Evolutionary conservation across 2,888 invertebrate species (phyloP).

Genomic region (Nycteola revayana): DNA sequence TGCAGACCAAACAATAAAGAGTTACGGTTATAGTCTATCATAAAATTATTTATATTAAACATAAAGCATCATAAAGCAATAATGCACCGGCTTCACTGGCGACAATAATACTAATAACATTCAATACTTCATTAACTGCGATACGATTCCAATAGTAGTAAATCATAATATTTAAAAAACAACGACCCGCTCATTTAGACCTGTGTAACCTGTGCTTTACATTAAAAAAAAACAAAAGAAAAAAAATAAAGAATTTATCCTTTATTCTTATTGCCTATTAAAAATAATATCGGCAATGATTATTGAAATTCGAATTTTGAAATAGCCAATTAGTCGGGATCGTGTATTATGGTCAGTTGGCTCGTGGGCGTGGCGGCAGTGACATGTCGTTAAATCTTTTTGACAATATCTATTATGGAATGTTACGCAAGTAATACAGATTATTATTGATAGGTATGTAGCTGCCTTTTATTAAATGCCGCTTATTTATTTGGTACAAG

Average conservation of each 20-base stretch:
- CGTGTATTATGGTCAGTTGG: constrained; percentile 40
- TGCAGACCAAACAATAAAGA: constrained; percentile 25
- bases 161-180: constrained; percentile 64
- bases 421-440: constrained; percentile 22
- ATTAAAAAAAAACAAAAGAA: constrained; percentile 46
- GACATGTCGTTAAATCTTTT: constrained; percentile 58
- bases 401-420: constrained; percentile 42
- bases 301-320: constrained; percentile 67
- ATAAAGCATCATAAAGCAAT: constrained; percentile 36
- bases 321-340: constrained; percentile 64
- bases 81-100: constrained; percentile 37
- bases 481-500: neutral
- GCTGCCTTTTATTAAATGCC: neutral
- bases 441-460: neutral
- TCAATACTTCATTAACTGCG: constrained; percentile 68
- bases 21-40: constrained; percentile 41
- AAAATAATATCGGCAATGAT: constrained; percentile 69
- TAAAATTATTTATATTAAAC: constrained; percentile 28
- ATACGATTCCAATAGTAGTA: constrained; percentile 68
- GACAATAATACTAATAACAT: too few species aligned
- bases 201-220: constrained; percentile 59
- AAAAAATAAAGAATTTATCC: constrained; percentile 42
- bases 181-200: constrained; percentile 63
- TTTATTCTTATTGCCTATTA: constrained; percentile 68
- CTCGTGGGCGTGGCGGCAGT: constrained; percentile 48